These are phyloP conservation scores for Cyprinodon brontotheroides DNA, from an alignment of 2,113 vertebrate species.

Conservation along the genomic window DNA sequence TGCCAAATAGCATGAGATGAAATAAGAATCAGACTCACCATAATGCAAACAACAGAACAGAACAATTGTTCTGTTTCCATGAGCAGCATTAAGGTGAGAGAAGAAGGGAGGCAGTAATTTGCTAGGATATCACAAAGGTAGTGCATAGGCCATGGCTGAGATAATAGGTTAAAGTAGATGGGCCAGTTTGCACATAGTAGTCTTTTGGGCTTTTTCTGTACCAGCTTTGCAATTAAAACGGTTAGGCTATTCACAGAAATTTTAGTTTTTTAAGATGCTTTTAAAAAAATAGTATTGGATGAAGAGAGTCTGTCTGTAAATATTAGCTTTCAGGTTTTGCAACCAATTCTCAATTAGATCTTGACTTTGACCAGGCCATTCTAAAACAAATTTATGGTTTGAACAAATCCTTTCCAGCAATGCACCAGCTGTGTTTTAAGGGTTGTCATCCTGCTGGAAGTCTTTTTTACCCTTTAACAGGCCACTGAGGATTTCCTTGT, in stretches of 20 bases:
- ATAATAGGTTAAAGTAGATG: background rate
- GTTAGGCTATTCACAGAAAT: background rate
- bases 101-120: conserved; percentile 4
- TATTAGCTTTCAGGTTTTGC: background rate
- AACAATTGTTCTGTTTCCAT: conserved; percentile 10
- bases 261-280: background rate
- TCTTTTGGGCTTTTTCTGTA: background rate
- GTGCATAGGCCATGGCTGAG: background rate
- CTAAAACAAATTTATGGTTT: too few species aligned
- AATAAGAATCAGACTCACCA: conserved; percentile 49
- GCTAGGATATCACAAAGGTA: background rate
- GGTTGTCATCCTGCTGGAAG: too few species aligned
- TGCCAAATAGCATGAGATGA: conserved; percentile 14
- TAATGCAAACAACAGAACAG: conserved; percentile 24
- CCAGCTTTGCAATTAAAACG: background rate
- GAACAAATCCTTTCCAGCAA: too few species aligned
- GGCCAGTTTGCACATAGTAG: background rate
- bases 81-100: conserved; percentile 12
- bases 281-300: background rate
- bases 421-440: too few species aligned
- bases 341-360: background rate
- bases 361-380: too few species aligned
- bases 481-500: background rate
- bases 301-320: background rate
- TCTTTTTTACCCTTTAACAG: background rate